Base-by-base conservation (phyloP, 1,140 invertebrate genomes). In the Heliconius melpomene region DNA sequence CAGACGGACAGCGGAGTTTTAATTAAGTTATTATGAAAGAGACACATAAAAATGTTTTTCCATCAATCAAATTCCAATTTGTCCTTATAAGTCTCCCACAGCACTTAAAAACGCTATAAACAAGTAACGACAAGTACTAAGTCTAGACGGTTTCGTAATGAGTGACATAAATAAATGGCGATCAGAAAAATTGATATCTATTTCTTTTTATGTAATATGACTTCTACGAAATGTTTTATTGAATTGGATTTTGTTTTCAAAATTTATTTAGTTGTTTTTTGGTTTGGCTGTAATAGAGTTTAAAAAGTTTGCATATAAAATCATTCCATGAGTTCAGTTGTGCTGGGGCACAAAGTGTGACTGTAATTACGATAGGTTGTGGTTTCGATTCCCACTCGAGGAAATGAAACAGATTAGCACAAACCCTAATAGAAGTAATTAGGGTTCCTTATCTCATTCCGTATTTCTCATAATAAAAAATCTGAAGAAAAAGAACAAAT, bases 111-210 rank as follows among this genome's bases (percentile, higher is more conserved):
- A 66, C 8, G 2, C 60, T n/a, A 66, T 66, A 66, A 66, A 66
- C 60, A 66, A 66, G 60, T 52, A 52, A 52, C 60, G 23, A 66
- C 26, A 66, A 66, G 60, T 66, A 66, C 60, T 29, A 29, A 66
- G 60, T 66, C 60, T 66, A 66, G 60, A 66, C 60, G 60, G 9
- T 66, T 66, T 66, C 60, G 60, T 66, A 66, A 66, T 66, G 60
- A 66, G 13, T 29, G 60, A 26, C 60, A 29, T 66, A 66, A 66
- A 66, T 66, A 26, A 66, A 66, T 66, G 60, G 6, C 60, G 60
- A 26, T 66, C 26, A 66, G 60, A 66, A 13, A 66, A 26, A 26
- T 29, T 26, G 23, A 66, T 66, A 29, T 66, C 60, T 66, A 66
- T 66, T 66, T 13, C 60, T 66, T 66, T 66, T 29, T 29, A 66